Evolutionary conservation across 1,140 invertebrate genomes (phyloP), one percentile per base, ranked within the genome.

Genomic region (Trachelipus rathkii): DNA sequence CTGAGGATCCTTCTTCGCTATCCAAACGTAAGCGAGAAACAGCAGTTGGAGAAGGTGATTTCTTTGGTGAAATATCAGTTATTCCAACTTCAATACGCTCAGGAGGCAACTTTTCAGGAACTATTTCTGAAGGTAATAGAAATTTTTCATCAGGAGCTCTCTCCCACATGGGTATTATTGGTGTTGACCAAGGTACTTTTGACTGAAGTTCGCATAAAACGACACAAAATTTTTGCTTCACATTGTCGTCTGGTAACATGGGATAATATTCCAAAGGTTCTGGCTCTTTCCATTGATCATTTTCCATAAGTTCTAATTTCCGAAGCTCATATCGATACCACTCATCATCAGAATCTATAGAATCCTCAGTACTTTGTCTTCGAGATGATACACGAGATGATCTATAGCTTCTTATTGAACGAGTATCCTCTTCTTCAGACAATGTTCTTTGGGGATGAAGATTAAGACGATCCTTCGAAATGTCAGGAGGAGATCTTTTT

Each of bases 301-400:
- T 75, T 71, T 82, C 94, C 83, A 95, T 87, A 86, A 95, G 92
- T 85, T 95, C 92, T 50, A 96, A 84, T 84, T 95, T 94, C 69
- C 91, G 87, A 72, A 95, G 83, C 83, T 95, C 94, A 84, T 96
- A 94, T 79, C 92, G 92, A 82, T 95, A 96, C 91, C 94, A 96
- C 86, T 95, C 93, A 83, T 96, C 94, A 85, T 96, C 94, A 66
- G 92, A 93, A 84, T 96, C 94, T 75, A 96, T 95, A 76, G 92
- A 94, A 81, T 96, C 94, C 86, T 95, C 94, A 0, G 94, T 95
- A 84, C 93, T 95, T 86, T 96, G 93, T 50, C 93, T 86, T 82
- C 93, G 87, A 1, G 93, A 95, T 7, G 93, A 94, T n/a, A 93
- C 91, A 79, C 92, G 86, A 0, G 93, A 95, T 2, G 92, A 91